Conservation (phyloP, 2,797 vertebrate species). For the Anniella stebbinsi region DNA sequence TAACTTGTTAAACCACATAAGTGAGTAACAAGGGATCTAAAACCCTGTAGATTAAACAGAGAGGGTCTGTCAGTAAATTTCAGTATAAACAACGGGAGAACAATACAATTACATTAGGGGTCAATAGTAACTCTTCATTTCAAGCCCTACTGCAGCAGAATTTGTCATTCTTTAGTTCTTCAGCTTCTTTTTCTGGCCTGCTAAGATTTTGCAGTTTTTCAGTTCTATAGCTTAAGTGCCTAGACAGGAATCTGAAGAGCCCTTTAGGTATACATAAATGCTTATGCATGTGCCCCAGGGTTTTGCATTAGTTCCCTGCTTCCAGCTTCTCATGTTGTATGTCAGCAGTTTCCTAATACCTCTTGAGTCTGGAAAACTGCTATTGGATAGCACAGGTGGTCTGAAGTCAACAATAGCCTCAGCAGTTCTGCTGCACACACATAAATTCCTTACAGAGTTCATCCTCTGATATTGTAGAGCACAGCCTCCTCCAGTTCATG, state of each 20-base stretch:
- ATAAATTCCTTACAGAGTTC: neutral
- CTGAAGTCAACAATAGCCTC: neutral
- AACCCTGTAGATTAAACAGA: conserved; percentile 2
- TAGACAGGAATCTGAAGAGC: neutral
- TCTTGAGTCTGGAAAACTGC: neutral
- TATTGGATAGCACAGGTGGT: neutral
- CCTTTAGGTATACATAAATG: neutral
- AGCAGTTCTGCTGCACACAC: neutral
- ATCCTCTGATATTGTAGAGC: neutral
- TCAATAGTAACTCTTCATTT: neutral
- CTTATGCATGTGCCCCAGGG: neutral
- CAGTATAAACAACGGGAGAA: neutral
- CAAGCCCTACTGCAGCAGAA: neutral
- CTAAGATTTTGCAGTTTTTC: neutral
- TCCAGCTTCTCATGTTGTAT: neutral
- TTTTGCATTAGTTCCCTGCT: neutral
- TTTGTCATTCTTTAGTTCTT: neutral
- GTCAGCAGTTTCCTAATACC: neutral
- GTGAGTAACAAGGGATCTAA: conserved; percentile 5
- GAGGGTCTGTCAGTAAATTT: neutral
- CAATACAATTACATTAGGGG: neutral
- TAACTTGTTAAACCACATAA: conserved; percentile 21
- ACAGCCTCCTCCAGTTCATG: neutral
- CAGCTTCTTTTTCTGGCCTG: neutral
- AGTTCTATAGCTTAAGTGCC: neutral